phyloP scores from a whole-genome alignment of 1,140 invertebrate species.

The Grapholita molesta region DNA sequence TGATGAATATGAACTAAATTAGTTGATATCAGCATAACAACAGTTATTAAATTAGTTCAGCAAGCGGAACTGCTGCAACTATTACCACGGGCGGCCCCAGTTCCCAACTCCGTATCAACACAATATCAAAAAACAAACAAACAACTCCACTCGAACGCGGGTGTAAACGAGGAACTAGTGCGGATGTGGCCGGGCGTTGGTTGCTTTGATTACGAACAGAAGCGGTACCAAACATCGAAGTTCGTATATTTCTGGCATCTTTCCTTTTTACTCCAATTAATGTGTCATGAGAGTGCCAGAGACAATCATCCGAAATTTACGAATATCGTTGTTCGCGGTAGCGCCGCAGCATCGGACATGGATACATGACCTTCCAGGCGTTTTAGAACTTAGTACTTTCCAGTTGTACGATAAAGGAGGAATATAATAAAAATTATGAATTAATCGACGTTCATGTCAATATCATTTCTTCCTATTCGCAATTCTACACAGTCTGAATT shows the following conservation, averaged over 20 bases:
- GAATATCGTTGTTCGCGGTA: no score
- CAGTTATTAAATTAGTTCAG: not conserved
- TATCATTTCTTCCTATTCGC: no score
- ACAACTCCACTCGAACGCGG: not conserved
- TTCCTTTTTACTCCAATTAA: no score
- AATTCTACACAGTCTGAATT: no score
- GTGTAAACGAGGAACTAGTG: not conserved
- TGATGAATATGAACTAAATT: not conserved
- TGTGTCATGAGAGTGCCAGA: no score
- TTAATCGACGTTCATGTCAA: no score
- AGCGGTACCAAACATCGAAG: not conserved
- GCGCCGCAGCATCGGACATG: no score
- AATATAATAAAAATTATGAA: no score
- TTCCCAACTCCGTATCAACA: not conserved
- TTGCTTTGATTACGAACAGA: not conserved
- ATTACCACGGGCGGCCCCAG: not conserved
- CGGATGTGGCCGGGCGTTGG: not conserved
- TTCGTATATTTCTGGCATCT: not conserved
- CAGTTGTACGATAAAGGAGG: no score
- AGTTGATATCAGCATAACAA: not conserved
- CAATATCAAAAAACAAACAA: slow-evolving; percentile 7
- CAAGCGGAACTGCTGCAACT: not conserved
- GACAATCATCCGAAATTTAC: no score
- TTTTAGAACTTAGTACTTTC: no score
- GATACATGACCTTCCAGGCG: no score